Base-by-base conservation (phyloP, 2,113 vertebrate genomes). In the Microcebus ravelobensis region DNA sequence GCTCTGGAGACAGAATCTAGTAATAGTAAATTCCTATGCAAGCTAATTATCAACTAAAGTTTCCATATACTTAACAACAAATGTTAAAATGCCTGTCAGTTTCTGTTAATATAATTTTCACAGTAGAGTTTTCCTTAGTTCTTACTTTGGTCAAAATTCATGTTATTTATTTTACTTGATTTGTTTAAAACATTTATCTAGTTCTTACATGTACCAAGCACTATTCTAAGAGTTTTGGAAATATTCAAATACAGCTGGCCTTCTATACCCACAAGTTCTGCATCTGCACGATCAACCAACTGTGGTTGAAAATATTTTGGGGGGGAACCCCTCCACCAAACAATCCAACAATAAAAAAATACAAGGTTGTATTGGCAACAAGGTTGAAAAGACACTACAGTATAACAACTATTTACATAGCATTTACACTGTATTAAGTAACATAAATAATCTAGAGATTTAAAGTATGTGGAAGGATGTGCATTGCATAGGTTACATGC, bases 21-120 rank as follows among this genome's bases (percentile, higher is more conserved):
- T 42, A 57, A 82, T 2, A 50, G 2, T 34, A 73, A 42, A 94
- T 45, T 71, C 79, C 45, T 31, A 36, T 1, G 8, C 29, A 67
- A 70, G 18, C 42, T 59, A 79, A 52, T 59, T 50, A 57, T n/a
- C 39, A 61, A 27, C 25, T n/a, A 15, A 55, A 79, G 73, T 77
- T 87, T 50, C 73, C 11, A 87, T n/a, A 94, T 14, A 65, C 61
- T 92, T 74, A 81, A 87, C 89, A 84, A 55, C 29, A 89, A 95
- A 70, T 45, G 76, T 34, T 55, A 86, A 85, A 80, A 39, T 63
- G 18, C 6, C 27, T 52, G 10, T 13, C 59, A 86, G 52, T 68
- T 73, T 92, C 45, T 84, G 2, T 57, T 57, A 21, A 57, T 57
- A 0, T 31, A 31, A n/a, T 84, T 90, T 94, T 81, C 57, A 81